A percentile compares a stretch with the other conserved stretches of the same genome.
Evolutionary conservation across 2,797 vertebrate genomes (phyloP).

Genomic region (Muscicapa striata): DNA sequence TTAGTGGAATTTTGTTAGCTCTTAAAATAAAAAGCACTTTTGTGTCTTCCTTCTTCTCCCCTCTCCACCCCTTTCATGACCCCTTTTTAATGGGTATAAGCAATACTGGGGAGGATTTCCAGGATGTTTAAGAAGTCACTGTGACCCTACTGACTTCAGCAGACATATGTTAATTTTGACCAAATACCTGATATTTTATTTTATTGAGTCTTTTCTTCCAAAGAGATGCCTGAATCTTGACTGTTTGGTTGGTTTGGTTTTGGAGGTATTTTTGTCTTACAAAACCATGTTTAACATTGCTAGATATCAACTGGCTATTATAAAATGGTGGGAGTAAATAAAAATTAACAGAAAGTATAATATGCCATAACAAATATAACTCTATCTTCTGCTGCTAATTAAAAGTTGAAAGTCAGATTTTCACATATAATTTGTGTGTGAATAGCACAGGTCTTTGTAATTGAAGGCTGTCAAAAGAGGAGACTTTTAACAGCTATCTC

Average conservation of each 20-base stretch:
- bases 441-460: conserved; percentile 53
- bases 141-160: neutral
- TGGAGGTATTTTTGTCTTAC: too few relatives aligned
- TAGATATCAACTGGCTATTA: neutral
- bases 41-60: neutral
- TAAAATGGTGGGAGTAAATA: conserved; percentile 43
- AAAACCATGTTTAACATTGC: neutral
- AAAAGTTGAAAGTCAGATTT: conserved; percentile 5
- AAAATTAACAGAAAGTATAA: neutral
- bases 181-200: neutral
- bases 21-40: neutral
- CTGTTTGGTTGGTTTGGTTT: neutral
- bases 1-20: neutral
- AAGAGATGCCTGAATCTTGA: neutral
- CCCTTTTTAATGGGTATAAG: neutral
- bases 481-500: neutral
- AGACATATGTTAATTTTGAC: neutral
- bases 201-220: neutral
- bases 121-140: neutral
- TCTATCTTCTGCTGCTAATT: neutral
- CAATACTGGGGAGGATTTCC: neutral
- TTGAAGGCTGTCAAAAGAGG: conserved; percentile 24
- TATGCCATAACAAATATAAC: neutral
- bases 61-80: fast-evolving
- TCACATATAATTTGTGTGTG: conserved; percentile 17